Evolutionary conservation across 30 jellyfish, hydroid and myxozoan species (phyloP).

Genomic region (Haliclystus octoradiatus): DNA sequence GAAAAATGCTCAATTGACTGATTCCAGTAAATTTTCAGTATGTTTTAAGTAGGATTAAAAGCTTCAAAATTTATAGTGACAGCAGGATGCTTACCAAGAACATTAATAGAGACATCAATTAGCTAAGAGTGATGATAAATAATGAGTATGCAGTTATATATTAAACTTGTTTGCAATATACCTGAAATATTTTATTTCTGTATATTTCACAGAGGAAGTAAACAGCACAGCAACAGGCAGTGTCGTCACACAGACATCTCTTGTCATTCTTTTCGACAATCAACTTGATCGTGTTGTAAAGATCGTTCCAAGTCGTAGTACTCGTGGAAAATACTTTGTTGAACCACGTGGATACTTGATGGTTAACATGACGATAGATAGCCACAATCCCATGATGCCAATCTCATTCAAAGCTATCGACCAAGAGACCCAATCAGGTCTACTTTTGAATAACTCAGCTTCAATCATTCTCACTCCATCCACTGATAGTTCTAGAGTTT

Average conservation of each 20-base stretch:
- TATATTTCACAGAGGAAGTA: constrained; percentile 16
- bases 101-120: too few relatives aligned
- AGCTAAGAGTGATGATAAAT: too few relatives aligned
- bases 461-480: constrained; percentile 48
- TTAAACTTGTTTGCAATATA: too few relatives aligned
- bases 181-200: too few relatives aligned
- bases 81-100: too few relatives aligned
- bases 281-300: constrained; percentile 80
- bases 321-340: constrained; percentile 90
- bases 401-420: constrained; percentile 79
- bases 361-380: constrained; percentile 90
- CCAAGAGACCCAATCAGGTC: constrained; percentile 43
- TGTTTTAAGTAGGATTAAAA: too few relatives aligned
- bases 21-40: too few relatives aligned
- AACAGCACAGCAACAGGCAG: constrained; percentile 32
- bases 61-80: too few relatives aligned
- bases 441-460: constrained; percentile 54
- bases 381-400: constrained; percentile 79
- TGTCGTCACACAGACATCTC: constrained; percentile 21
- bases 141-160: too few relatives aligned
- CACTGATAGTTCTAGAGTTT: constrained; percentile 6
- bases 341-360: constrained; percentile 79
- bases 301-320: constrained; percentile 77
- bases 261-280: constrained; percentile 77
- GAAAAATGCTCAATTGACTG: too few relatives aligned